phyloP scores from a whole-genome alignment of 2,888 invertebrate species.

The Campaea margaritaria region DNA sequence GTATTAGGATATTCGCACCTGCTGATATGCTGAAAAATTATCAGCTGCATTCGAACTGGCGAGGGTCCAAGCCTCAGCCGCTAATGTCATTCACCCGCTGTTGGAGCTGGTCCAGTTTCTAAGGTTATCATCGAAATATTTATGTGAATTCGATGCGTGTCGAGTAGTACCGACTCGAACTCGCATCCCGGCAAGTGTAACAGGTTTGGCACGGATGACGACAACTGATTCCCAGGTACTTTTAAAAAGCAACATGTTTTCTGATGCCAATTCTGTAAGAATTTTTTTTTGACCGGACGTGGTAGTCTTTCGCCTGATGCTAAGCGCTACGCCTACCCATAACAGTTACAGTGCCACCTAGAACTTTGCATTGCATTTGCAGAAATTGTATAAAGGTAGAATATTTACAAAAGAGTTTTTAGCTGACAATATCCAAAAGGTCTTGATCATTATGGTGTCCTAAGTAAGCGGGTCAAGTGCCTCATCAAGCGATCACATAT shows the following conservation, averaged over 20 bases:
- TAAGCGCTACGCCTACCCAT: too few relatives aligned
- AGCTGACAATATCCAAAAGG: too few relatives aligned
- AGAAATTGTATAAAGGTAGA: background rate
- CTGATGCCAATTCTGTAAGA: constrained; percentile 7
- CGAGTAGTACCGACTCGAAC: too few relatives aligned
- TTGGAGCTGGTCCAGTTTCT: constrained; percentile 50
- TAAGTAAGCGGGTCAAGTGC: constrained; percentile 1
- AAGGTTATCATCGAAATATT: constrained; percentile 47
- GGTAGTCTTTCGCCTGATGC: too few relatives aligned
- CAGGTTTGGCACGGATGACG: constrained; percentile 19
- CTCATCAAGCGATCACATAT: constrained; percentile 10
- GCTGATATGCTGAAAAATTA: constrained; percentile 36
- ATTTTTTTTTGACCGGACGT: background rate
- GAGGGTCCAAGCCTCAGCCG: constrained; percentile 43
- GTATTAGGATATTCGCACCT: constrained; percentile 31
- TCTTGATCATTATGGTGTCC: too few relatives aligned
- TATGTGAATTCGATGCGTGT: constrained; percentile 46
- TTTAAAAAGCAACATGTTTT: background rate
- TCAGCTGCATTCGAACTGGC: constrained; percentile 40
- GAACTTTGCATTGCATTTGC: too few relatives aligned
- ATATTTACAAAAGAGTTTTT: too few relatives aligned
- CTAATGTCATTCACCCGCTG: constrained; percentile 51
- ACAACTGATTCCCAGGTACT: constrained; percentile 1
- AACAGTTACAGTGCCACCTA: too few relatives aligned
- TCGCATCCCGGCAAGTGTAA: constrained; percentile 9